Conservation (phyloP, 2,797 vertebrate species). For the Hyperoplus immaculatus region DNA sequence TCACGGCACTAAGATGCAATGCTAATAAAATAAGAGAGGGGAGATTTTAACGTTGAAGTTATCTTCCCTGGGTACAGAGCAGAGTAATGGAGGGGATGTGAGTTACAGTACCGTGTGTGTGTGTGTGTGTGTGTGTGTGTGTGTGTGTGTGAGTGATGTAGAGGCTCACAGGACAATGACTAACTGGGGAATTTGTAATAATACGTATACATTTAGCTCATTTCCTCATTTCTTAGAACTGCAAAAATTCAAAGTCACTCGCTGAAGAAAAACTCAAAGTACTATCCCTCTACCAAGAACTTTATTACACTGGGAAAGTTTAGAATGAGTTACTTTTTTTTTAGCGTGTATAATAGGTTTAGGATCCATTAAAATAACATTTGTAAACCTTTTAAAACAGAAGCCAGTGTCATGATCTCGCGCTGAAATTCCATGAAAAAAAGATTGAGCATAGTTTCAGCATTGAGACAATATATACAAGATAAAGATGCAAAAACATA, state of each 20-base stretch:
- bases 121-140: not conserved
- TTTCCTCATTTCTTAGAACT: constrained; percentile 54
- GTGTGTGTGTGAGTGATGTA: constrained; percentile 1
- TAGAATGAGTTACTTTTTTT: constrained; percentile 44
- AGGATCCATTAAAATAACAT: constrained; percentile 42
- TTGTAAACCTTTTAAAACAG: constrained; percentile 25
- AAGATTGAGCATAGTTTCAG: constrained; percentile 7
- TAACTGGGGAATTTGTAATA: constrained; percentile 59
- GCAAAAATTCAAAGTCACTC: constrained; percentile 37
- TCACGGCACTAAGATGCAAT: constrained; percentile 64
- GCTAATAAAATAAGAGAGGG: constrained; percentile 73
- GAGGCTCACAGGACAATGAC: constrained; percentile 38
- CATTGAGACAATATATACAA: not conserved
- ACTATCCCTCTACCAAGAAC: constrained; percentile 12
- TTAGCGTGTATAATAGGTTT: constrained; percentile 41
- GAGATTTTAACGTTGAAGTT: constrained; percentile 73
- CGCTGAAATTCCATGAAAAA: constrained; percentile 1
- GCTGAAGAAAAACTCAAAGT: constrained; percentile 14
- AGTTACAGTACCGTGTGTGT: constrained; percentile 1
- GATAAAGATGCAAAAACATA: not conserved
- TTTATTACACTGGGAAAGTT: constrained; percentile 30
- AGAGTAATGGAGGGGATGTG: constrained; percentile 49
- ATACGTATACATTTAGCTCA: constrained; percentile 46
- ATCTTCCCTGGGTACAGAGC: constrained; percentile 67
- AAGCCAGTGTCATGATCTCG: constrained; percentile 13